Base-by-base conservation (phyloP, 1,140 invertebrate genomes). In the Papilio polytes region DNA sequence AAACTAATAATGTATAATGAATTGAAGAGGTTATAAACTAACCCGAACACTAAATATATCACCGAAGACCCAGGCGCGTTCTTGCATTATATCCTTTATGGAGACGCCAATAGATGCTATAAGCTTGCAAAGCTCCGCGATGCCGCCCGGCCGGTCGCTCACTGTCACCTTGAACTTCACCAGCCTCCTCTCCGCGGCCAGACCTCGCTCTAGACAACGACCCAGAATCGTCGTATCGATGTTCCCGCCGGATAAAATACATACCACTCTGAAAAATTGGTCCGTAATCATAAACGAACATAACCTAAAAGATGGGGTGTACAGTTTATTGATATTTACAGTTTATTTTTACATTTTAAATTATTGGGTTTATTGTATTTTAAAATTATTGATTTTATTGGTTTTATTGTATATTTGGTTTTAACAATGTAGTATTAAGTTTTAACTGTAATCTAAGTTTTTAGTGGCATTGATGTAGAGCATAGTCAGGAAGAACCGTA, bases 31-130 rank as follows among this genome's bases (percentile, higher is more conserved):
- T 51, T 22, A 18, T 36, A 70, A 76, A 85, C 86, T 89, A 87
- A 97, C 97, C 86, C 97, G 96, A 80, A 98, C 97, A 88, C 97
- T 97, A 91, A 98, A 99, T 18, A 99, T 97, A 92, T 99, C 98
- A 3, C 96, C 96, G 48, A 96, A 96, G 15, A 99, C 96, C 98
- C 98, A 99, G 7, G 98, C 98, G 81, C 98, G 95, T 92, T 99
- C 98, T 92, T 99, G 98, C 92, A 98, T 97, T 80, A 99, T 98
- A 87, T 99, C 98, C 92, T 99, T 99, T 77, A 99, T 98, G 56
- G 98, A 98, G 7, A 98, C 98, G 2, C 98, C 98, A 36, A 97
- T 95, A 6, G 96, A 96, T 0, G 96, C 96, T 7, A 99, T 95
- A 18, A 98, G 89, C 85, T 96, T 96, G 85, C 98, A 98, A 0